Base-by-base conservation (phyloP, 2,113 vertebrate species). In the Corythornis cristatus region DNA sequence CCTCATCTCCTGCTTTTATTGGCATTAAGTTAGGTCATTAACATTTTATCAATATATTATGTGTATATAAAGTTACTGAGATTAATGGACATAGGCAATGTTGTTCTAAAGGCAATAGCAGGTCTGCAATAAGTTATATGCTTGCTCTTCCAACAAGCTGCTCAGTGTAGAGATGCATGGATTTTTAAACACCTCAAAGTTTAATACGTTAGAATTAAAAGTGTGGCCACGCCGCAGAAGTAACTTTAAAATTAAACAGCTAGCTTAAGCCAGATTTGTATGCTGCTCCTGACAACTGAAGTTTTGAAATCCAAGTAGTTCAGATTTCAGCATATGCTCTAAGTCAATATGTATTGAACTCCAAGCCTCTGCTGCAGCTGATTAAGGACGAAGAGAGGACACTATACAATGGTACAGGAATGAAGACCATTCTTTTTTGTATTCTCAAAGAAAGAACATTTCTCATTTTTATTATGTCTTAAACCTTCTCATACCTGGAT, bases 1-100 rank as follows among this genome's bases (percentile, higher is more conserved):
- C 51, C 93, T 92, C 78, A 90, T 95, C 94, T 89, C 94, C 91
- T 88, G 91, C 60, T 93, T 89, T 95, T 89, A 95, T 89, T 93
- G 87, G 93, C 91, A 88, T 89, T 93, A 94, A 95, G 84, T 75
- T 92, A 68, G 84, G 87, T 94, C 93, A 93, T 95, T 94, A 96
- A 88, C 94, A 93, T 95, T 93, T 96, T 91, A 93, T 94, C 93
- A 93, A 96, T 95, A 92, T 85, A 92, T 94, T 93, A 93, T 91
- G 87, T 88, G 85, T 95, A 80, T 89, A 91, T 93, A 93, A 95
- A 53, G 56, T 91, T 95, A 92, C 72, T 67, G 89, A 96, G 94
- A 96, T 96, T 93, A 96, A 96, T 94, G 85, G 91, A 81, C 87
- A 65, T 0, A 37, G 78, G 91, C 94, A 86, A 57, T 50, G 79